Conservation (phyloP, 2,888 invertebrate species). For the Trichogramma evanescens region DNA sequence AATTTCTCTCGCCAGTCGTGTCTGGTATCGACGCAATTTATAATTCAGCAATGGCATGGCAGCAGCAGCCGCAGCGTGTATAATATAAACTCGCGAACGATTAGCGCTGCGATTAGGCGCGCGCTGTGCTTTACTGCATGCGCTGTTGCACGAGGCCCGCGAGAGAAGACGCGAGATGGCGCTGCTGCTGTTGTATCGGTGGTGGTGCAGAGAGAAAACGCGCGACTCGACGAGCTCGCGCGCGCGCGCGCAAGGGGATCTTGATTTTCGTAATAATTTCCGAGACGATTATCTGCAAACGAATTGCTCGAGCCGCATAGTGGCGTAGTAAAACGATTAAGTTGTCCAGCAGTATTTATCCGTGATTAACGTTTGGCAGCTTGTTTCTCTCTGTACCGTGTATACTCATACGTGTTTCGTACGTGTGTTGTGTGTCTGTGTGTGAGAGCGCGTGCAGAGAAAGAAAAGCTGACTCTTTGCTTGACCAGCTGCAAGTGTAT, state of each 20-base stretch:
- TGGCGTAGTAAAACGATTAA: conserved; percentile 12
- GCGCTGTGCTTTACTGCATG: conserved; percentile 6
- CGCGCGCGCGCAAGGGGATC: conserved; percentile 2
- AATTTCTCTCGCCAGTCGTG: neutral
- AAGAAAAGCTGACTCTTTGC: too few relatives aligned
- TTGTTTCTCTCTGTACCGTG: neutral
- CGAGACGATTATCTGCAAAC: conserved; percentile 16
- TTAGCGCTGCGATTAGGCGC: conserved; percentile 7
- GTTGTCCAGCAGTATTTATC: conserved; percentile 16
- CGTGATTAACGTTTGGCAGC: conserved; percentile 18
- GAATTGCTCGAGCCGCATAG: conserved; percentile 6
- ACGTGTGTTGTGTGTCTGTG: too few relatives aligned
- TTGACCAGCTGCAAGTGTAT: too few relatives aligned
- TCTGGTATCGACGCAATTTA: neutral
- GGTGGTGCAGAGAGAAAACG: neutral
- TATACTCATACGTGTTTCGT: too few relatives aligned
- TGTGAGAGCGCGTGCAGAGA: too few relatives aligned
- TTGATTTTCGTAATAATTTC: conserved; percentile 18
- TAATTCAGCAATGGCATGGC: conserved; percentile 1
- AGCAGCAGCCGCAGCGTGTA: too few relatives aligned
- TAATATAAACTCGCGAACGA: conserved; percentile 1
- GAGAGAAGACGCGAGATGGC: too few relatives aligned
- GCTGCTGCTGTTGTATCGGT: conserved; percentile 1
- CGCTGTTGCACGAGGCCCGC: neutral
- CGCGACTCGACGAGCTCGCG: neutral